phyloP scores from a whole-genome alignment of 2,888 invertebrate genomes.

The Zonitis immaculata region DNA sequence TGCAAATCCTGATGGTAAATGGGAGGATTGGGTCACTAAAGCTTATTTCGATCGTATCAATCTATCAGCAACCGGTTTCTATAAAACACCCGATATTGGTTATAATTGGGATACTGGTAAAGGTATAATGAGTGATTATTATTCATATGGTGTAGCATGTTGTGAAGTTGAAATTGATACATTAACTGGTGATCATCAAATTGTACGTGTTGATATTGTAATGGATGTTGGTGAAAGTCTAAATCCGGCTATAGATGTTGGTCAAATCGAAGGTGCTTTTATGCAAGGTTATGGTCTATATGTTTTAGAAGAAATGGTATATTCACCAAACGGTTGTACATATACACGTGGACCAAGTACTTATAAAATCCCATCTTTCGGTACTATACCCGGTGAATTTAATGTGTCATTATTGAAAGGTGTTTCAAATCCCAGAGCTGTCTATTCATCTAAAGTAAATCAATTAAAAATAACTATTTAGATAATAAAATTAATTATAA shows the following conservation, averaged over 20 bases:
- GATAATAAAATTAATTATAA: not conserved
- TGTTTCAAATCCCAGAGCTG: slow-evolving; percentile 84
- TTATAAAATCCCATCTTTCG: slow-evolving; percentile 91
- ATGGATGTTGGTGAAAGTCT: slow-evolving; percentile 93
- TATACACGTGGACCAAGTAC: slow-evolving; percentile 87
- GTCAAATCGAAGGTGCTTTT: slow-evolving; percentile 94
- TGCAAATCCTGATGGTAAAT: slow-evolving; percentile 69
- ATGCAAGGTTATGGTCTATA: slow-evolving; percentile 92
- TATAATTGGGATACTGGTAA: slow-evolving; percentile 65
- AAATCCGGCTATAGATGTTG: slow-evolving; percentile 95
- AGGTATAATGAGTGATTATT: slow-evolving; percentile 78
- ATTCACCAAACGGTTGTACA: slow-evolving; percentile 76
- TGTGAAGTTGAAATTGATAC: slow-evolving; percentile 92
- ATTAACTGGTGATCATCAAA: slow-evolving; percentile 88
- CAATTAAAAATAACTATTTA: too few species aligned
- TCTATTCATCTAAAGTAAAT: slow-evolving; percentile 89
- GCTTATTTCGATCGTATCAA: slow-evolving; percentile 76
- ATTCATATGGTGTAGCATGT: slow-evolving; percentile 79
- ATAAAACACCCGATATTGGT: slow-evolving; percentile 69
- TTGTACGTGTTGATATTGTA: slow-evolving; percentile 85
- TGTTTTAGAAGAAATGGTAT: slow-evolving; percentile 83
- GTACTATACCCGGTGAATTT: slow-evolving; percentile 86
- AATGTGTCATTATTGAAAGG: slow-evolving; percentile 89
- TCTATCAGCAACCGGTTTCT: slow-evolving; percentile 79
- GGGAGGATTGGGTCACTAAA: slow-evolving; percentile 77